Conservation (phyloP, 2,113 vertebrate species). For the Nyctibius bracteatus region DNA sequence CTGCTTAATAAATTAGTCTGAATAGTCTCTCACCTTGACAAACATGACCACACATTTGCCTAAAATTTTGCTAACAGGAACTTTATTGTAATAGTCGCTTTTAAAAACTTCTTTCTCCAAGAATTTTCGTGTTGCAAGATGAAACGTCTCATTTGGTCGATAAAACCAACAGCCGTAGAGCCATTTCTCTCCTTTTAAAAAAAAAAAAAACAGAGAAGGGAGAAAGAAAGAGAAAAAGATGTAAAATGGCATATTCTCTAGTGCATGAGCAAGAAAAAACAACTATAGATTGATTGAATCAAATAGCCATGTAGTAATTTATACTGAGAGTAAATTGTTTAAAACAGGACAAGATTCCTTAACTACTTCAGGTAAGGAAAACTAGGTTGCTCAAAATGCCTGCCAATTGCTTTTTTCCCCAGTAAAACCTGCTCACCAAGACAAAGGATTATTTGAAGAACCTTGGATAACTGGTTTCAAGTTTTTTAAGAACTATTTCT, state of each 20-base stretch:
- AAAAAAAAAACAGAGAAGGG: neutral
- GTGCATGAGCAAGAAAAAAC: neutral
- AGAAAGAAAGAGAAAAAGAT: neutral
- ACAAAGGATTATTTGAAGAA: neutral
- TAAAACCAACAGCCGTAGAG: conserved; percentile 99
- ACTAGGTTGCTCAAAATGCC: neutral
- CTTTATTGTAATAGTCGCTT: conserved; percentile 99
- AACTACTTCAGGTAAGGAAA: neutral
- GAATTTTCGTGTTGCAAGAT: conserved; percentile 96
- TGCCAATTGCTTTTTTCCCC: neutral
- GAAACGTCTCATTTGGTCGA: conserved; percentile 97
- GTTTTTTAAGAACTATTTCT: neutral
- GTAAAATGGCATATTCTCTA: neutral
- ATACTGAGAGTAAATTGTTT: neutral
- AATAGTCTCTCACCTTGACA: conserved; percentile 87
- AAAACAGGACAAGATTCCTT: neutral
- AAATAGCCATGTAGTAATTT: neutral
- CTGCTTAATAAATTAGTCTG: neutral
- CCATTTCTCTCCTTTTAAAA: conserved; percentile 91
- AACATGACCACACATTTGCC: conserved; percentile 99
- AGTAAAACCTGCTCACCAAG: neutral
- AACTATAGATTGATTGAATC: neutral
- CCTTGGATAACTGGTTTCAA: neutral
- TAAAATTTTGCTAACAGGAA: conserved; percentile 95
- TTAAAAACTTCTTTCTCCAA: conserved; percentile 99